Conservation (phyloP, 1,140 invertebrate species). For the Coenobita brevimanus region DNA sequence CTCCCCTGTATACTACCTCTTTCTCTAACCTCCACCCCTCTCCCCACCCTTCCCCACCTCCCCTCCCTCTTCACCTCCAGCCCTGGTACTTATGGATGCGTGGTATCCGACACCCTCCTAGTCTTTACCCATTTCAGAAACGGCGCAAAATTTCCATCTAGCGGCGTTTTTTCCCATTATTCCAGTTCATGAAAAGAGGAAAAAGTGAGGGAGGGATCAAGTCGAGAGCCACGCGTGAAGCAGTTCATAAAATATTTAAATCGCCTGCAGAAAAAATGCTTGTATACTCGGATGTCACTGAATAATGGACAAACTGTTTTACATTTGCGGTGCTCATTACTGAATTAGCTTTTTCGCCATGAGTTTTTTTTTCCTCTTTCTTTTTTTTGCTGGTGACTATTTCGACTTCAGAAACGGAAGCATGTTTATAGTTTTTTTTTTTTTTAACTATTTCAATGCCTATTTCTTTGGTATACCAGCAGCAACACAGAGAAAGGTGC, state of each 20-base stretch:
- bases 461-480: no score
- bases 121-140: no score
- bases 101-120: no score
- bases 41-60: not conserved
- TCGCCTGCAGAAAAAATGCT: not conserved
- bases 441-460: no score
- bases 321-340: conserved; percentile 38
- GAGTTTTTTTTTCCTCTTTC: conserved; percentile 30
- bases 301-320: conserved; percentile 41
- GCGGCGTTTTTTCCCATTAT: no score
- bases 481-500: no score
- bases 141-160: no score
- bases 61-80: not conserved
- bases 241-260: not conserved
- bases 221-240: not conserved
- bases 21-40: not conserved
- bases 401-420: no score
- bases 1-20: not conserved
- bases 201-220: not conserved
- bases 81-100: not conserved
- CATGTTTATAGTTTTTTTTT: no score
- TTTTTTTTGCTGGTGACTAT: conserved; percentile 14
- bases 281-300: conserved; percentile 30
- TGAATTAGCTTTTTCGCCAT: conserved; percentile 35
- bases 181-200: not conserved